Evolutionary conservation across 1,140 invertebrate species (phyloP).

Genomic region (Galendromus occidentalis): DNA sequence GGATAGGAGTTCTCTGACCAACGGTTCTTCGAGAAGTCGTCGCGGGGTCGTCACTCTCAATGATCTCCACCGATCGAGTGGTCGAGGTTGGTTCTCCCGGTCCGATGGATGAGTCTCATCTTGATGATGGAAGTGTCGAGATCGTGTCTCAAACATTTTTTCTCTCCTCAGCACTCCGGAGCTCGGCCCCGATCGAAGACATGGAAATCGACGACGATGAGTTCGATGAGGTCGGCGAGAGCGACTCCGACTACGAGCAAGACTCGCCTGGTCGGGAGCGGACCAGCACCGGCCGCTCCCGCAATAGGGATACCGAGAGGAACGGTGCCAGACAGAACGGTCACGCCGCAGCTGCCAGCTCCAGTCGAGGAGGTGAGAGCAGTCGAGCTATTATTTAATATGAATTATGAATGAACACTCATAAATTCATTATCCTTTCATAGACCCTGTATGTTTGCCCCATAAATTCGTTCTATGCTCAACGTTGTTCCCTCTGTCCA

Average conservation of each 20-base stretch:
- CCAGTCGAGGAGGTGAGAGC: not conserved
- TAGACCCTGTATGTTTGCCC: too few species aligned
- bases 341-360: not conserved
- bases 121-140: too few species aligned
- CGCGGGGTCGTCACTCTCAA: not conserved
- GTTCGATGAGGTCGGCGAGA: constrained; percentile 4
- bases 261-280: not conserved
- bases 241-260: constrained; percentile 2
- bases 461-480: too few species aligned
- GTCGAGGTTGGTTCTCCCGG: too few species aligned
- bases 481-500: too few species aligned
- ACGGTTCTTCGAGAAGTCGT: not conserved
- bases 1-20: not conserved
- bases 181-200: not conserved
- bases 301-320: not conserved
- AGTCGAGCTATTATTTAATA: too few species aligned
- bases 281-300: not conserved
- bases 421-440: too few species aligned
- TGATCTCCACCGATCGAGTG: too few species aligned
- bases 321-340: not conserved
- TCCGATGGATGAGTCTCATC: too few species aligned
- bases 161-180: too few species aligned
- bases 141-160: too few species aligned
- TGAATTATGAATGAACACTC: too few species aligned
- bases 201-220: constrained; percentile 4